These are phyloP conservation scores for Bombus confusus DNA, from an alignment of 1,140 invertebrate species.

Conservation along the genomic window DNA sequence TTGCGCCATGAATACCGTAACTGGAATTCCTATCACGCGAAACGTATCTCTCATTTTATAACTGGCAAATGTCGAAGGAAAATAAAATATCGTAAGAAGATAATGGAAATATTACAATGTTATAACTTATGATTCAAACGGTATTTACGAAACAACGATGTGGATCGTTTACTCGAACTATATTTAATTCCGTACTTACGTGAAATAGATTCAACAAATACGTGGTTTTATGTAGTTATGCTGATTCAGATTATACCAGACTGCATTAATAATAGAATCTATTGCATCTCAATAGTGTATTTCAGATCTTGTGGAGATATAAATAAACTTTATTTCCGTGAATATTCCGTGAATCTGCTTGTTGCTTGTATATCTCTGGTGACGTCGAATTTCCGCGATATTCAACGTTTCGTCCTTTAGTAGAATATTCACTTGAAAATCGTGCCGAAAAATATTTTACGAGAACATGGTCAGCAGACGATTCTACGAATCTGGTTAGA, in stretches of 20 bases:
- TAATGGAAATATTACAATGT: no score
- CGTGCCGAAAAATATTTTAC: neutral
- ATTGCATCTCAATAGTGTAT: neutral
- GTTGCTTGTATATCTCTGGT: neutral
- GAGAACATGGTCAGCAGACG: neutral
- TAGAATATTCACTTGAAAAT: neutral
- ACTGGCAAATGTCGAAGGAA: no score
- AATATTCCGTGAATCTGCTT: neutral
- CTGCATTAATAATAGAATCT: neutral
- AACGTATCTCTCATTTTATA: no score
- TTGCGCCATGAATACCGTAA: no score
- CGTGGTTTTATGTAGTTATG: no score
- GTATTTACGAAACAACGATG: no score
- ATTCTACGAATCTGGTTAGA: neutral
- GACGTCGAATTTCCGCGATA: neutral
- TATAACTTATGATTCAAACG: no score
- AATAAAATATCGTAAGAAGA: no score
- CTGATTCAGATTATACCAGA: neutral
- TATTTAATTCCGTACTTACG: no score
- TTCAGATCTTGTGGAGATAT: neutral
- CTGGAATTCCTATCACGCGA: no score
- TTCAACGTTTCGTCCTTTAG: neutral
- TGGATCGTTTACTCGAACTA: no score
- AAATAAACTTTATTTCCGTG: constrained; percentile 1
- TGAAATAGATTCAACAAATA: no score